Evolutionary conservation across 37 sponge, comb jelly and placozoan species (phyloP), one percentile per base, ranked within the genome.

Genomic region (Crambe crambe): DNA sequence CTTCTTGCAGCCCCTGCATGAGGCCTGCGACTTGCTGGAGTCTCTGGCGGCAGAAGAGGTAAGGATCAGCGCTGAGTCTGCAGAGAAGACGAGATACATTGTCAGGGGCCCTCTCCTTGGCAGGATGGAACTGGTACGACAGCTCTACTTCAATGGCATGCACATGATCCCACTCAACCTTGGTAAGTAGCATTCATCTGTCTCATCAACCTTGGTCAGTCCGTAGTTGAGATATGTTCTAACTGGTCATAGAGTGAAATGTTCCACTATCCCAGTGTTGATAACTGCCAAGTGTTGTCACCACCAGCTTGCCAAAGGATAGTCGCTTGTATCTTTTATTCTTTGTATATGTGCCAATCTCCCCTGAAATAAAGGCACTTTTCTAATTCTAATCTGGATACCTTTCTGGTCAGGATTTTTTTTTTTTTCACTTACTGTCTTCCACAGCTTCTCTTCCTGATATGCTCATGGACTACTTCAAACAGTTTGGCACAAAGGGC

Each of bases 21-120:
- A 80, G 26, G 86, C 86, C 0, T 64, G 79, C 41, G 74, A 89
- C 57, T 56, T 83, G 37, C 27, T 94, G 8, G 77, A 83, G 42
- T 30, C 44, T 18, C 58, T 76, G 20, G 59, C 70, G 12, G 78
- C 32, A 0, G 70, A 57, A 29, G 85, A 88, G 47, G 73, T 42
- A 58, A 47, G 63, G 59, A 69, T 87, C 41, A 40, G 35, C 1
- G n/a, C n/a, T n/a, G 59, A 60, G 21, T 56, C 27, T 1, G 60
- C 1, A 36, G 34, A 44, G 5, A 22, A 15, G 68, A 60, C 60
- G 15, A 21, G 30, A 0, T 76, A 83, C 25, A 31, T 44, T 0
- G 29, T 76, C 22, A 56, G 97, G 30, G 97, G 86, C 4, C 97
- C 97, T 10, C 83, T 87, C 37, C 73, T 96, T 23, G 97, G 87